Percentiles rank a stretch among this genome's conserved stretches.
phyloP scores from a whole-genome alignment of 2,113 vertebrate species.

The Mirza zaza region DNA sequence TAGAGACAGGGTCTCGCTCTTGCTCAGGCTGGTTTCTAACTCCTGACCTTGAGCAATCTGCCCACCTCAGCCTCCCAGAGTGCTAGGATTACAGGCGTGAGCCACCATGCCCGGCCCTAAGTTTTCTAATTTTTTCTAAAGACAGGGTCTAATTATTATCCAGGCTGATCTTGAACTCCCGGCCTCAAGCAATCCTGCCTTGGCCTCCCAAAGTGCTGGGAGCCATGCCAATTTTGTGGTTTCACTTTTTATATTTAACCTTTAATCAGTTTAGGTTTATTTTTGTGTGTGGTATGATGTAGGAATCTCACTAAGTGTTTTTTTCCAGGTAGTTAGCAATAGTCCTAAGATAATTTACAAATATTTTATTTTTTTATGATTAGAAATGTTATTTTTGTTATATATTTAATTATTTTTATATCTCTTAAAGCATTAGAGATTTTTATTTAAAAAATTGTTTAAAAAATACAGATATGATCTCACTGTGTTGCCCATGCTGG shows the following conservation, averaged over 20 bases:
- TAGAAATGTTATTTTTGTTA: neutral
- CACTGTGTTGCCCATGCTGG: neutral
- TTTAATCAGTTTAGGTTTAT: neutral
- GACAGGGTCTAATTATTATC: neutral
- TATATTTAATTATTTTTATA: conserved; percentile 20
- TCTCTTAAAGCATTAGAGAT: neutral
- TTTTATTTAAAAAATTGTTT: neutral
- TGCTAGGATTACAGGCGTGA: no score
- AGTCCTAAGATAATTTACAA: neutral
- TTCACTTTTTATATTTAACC: neutral
- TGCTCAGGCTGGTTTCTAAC: no score
- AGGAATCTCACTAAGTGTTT: neutral
- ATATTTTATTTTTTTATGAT: neutral
- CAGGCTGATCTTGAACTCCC: neutral
- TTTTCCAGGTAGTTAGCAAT: neutral
- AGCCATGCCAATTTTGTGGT: no score
- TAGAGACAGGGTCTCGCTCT: no score
- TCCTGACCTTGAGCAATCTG: no score
- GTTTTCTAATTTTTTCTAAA: neutral
- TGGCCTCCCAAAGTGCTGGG: no score
- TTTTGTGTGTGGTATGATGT: neutral
- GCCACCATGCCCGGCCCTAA: no score
- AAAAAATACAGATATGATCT: neutral
- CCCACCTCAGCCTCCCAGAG: no score
- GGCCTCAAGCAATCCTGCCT: no score